phyloP scores from a whole-genome alignment of 2,113 vertebrate species.

The Malurus cyaneus region DNA sequence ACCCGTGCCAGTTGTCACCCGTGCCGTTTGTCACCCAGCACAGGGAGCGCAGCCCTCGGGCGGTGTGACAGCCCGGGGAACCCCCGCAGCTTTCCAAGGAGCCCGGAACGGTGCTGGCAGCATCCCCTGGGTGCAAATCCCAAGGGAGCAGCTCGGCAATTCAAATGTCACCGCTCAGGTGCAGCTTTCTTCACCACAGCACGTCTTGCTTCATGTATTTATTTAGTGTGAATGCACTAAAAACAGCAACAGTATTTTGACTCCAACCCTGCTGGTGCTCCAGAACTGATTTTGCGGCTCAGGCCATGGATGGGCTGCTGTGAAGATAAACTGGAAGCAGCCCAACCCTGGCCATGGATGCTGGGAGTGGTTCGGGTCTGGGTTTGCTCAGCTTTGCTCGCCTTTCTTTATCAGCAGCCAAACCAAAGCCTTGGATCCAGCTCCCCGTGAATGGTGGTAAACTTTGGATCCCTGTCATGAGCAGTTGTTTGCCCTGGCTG shows the following conservation, averaged over 20 bases:
- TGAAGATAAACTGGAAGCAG: not conserved
- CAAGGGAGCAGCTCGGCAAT: not conserved
- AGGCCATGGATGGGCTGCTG: not conserved
- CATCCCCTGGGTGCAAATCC: not conserved
- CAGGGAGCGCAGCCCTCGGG: not conserved
- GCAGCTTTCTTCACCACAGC: not conserved
- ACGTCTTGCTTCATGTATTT: not conserved
- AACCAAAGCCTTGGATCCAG: not conserved
- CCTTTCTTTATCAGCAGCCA: not conserved
- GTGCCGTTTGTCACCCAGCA: not conserved
- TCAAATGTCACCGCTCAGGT: fast-evolving
- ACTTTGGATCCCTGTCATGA: not conserved
- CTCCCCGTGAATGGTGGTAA: constrained; percentile 6
- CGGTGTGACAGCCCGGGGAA: not conserved
- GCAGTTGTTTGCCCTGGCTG: constrained; percentile 10
- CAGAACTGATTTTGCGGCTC: not conserved
- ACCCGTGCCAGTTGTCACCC: not conserved
- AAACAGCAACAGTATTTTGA: not conserved
- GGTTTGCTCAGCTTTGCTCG: not conserved
- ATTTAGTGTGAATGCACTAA: not conserved
- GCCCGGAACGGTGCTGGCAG: not conserved
- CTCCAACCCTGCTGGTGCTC: not conserved
- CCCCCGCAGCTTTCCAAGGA: not conserved
- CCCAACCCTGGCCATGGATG: not conserved
- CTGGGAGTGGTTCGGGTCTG: not conserved